Percentiles rank a stretch among this genome's conserved stretches.
These are phyloP conservation scores for Anaspis maculata DNA, from an alignment of 2,888 invertebrate species.

Conservation along the genomic window DNA sequence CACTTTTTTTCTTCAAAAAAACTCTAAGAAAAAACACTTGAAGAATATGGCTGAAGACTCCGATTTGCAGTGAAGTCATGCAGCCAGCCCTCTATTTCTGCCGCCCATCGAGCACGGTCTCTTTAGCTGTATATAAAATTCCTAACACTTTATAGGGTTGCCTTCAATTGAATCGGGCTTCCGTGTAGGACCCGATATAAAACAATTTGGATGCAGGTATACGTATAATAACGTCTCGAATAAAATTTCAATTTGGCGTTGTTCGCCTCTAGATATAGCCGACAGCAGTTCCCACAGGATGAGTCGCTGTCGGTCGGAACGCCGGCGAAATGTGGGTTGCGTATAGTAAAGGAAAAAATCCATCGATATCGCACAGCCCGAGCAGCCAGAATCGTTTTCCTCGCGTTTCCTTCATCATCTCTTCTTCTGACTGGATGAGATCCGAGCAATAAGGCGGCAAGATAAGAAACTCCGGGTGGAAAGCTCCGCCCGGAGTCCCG, in stretches of 20 bases:
- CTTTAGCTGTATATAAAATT: no score
- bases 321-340: not conserved
- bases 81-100: no score
- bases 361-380: constrained; percentile 29
- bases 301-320: not conserved
- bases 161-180: no score
- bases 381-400: constrained; percentile 26
- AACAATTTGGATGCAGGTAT: constrained; percentile 11
- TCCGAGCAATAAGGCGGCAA: constrained; percentile 39
- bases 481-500: constrained; percentile 35
- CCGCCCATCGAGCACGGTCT: no score
- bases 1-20: no score
- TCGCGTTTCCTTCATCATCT: constrained; percentile 17
- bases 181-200: no score
- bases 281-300: no score
- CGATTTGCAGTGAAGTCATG: no score
- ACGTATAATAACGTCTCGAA: constrained; percentile 8
- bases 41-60: no score
- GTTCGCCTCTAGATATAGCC: no score
- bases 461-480: constrained; percentile 37
- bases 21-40: no score
- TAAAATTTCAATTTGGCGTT: constrained; percentile 15
- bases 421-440: constrained; percentile 29
- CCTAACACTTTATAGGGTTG: no score
- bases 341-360: constrained; percentile 27